Evolutionary conservation across 2,797 vertebrate genomes (phyloP), one percentile per base, ranked within the genome.

Genomic region (Neomorphus geoffroyi): DNA sequence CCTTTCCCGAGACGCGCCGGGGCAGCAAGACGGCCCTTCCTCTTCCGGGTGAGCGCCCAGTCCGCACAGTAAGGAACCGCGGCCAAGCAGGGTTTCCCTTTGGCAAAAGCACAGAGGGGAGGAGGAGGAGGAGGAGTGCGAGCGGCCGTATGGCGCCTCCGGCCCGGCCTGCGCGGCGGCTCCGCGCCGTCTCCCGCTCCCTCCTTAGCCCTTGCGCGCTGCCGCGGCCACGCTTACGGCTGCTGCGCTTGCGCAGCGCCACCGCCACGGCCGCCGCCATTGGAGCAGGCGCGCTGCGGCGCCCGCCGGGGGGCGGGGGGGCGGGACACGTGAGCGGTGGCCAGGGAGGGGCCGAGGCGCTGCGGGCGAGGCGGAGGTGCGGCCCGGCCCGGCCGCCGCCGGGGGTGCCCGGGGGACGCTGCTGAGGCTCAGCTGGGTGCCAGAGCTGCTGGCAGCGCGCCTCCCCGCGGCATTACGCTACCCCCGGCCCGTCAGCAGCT

Each of bases 1-100:
- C 66, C 18, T 6, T 6, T 2, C 2, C 0, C 5, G 8, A 2
- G 4, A 4, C 17, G 7, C 4, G 3, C 2, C 12, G 4, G 2
- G 8, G 15, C 16, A 1, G 10, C 2, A 10, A 7, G 2, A 7
- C 2, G 1, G 2, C 3, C 0, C 0, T 88, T 93, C 75, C 86
- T 33, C 13, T 94, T 93, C 94, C 91, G 91, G 86, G 83, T 80
- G 19, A 30, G n/a, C 8, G 5, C 8, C 21, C 8, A 0, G 28
- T 2, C 6, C 1, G 7, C 37, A 13, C 13, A 2, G 46, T 70
- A 7, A 80, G 75, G 23, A 30, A 4, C 1, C 1, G 39, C 14
- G 7, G 48, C 9, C 7, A 8, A 70, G 13, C 0, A 12, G 16
- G 51, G 1, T 3, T 14, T 11, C 13, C 11, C 57, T 16, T 13